Evolutionary conservation across 2,888 invertebrate species (phyloP), one percentile per base, ranked within the genome.

Genomic region (Rhingia campestris): DNA sequence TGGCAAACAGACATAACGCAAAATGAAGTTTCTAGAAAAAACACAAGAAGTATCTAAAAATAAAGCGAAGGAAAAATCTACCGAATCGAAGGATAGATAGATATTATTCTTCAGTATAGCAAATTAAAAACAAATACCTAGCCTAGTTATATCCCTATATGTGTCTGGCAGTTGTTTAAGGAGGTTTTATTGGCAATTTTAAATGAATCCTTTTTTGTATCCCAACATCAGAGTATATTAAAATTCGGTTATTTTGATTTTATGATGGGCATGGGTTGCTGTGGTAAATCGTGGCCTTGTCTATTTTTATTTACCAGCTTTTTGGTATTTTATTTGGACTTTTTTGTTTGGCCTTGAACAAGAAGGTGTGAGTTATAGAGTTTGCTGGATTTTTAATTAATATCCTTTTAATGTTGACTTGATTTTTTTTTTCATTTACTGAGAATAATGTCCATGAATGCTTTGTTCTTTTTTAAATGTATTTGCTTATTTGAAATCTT

Each of bases 91-190:
- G 75, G 67, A 75, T 75, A 14, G 67, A 75, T 75, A 14, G 37
- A 47, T 43, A 81, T 9, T 64, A 81, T 76, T 77, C 54, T 76
- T 58, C 9, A 56, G 64, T 22, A 22, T 47, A 72, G 81, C 64
- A 81, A 77, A 76, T 81, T 77, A 81, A 81, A 81, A 72, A 81
- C 77, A 81, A 77, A 81, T 81, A 81, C 33, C 14, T 61, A 12
- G 32, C 33, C 9, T 39, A 7, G 41, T 22, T 41, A 59, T 56
- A 10, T 66, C 9, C 14, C 14, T 58, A 9, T 43, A 22, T 58
- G 56, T 45, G 67, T 32, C 56, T 54, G 37, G 39, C 69, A 59
- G 59, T 70, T 59, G 59, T 72, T 70, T 77, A 64, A 77, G 30
- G 59, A 45, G 22, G 35, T 58, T 77, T 77, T 47, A 69, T 63